Base-by-base conservation (phyloP, 2,113 vertebrate species). In the Cynopterus brachyotis region DNA sequence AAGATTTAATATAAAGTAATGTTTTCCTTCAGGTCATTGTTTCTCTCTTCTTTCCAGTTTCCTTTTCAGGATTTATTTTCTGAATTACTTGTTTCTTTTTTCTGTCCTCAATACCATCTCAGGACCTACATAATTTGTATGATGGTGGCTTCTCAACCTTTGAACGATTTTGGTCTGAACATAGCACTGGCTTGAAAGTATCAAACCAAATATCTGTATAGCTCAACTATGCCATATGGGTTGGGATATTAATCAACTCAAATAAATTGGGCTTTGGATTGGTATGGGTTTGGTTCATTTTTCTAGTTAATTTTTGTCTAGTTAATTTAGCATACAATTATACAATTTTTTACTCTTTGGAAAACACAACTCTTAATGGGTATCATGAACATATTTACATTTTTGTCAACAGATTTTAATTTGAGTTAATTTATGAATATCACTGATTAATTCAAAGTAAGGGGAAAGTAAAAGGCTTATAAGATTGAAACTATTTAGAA, bases 321-420 rank as follows among this genome's bases (percentile, higher is more conserved):
- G 40, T 93, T 79, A 95, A 28, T 64, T 59, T 45, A 80, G 30
- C 22, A 42, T 73, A 9, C 28, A 72, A 4, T 96, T 88, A 30
- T 87, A 80, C 70, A 81, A 91, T 76, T 17, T 75, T 87, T 84
- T 3, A 32, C 40, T 76, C 22, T 95, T 96, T 84, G 50, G 80
- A 47, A 96, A 93, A 88, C 42, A 20, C 37, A 90, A 90, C 26
- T 94, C n/a, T 16, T 92, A 47, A 9, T 88, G 9, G n/a, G 1
- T 92, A 30, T 37, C 4, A 20, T 82, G 37, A 66, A 47, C 47
- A 70, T 57, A 53, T 16, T 81, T 85, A 60, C 20, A 57, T 66
- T 94, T 89, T 95, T 86, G 47, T 37, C 40, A 95, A 32, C 22
- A 45, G 37, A 67, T 78, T 67, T 91, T 91, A 81, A 88, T 93